Conservation (phyloP, 2,888 invertebrate genomes). For the Pocota personata region DNA sequence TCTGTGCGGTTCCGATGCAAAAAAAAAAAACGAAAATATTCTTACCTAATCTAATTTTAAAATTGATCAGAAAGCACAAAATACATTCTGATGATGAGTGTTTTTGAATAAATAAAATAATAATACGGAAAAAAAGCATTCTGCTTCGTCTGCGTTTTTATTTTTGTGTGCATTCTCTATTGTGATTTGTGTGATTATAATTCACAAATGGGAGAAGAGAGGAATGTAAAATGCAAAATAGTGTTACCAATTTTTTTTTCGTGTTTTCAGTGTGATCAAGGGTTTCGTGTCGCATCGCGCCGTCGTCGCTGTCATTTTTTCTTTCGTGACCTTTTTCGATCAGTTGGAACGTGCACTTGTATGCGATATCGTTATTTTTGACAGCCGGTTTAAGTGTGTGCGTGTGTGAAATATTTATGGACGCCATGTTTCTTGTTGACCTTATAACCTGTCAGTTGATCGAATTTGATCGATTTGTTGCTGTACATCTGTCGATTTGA, state of each 20-base stretch:
- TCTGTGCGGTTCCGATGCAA: slow-evolving; percentile 58
- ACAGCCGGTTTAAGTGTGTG: slow-evolving; percentile 33
- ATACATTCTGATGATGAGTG: slow-evolving; percentile 60
- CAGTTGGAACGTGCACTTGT: not conserved
- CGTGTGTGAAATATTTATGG: slow-evolving; percentile 1
- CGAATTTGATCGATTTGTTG: slow-evolving; percentile 54
- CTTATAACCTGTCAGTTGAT: slow-evolving; percentile 53
- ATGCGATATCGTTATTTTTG: slow-evolving; percentile 20
- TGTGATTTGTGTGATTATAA: slow-evolving; percentile 17
- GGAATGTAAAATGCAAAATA: slow-evolving; percentile 21
- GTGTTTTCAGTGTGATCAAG: slow-evolving; percentile 9
- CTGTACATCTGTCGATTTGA: not conserved
- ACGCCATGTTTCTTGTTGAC: slow-evolving; percentile 44
- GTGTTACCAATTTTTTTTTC: slow-evolving; percentile 48
- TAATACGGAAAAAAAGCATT: slow-evolving; percentile 50
- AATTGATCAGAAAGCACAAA: slow-evolving; percentile 69
- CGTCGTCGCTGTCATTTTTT: not conserved
- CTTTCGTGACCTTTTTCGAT: slow-evolving; percentile 44
- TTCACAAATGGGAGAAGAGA: not conserved
- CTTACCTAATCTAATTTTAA: slow-evolving; percentile 73
- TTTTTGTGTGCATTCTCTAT: slow-evolving; percentile 51
- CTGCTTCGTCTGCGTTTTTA: slow-evolving; percentile 43
- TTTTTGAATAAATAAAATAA: slow-evolving; percentile 46
- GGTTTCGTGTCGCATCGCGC: not conserved
- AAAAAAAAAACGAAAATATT: slow-evolving; percentile 33